Evolutionary conservation across 1,140 invertebrate species (phyloP), one percentile per base, ranked within the genome.

Genomic region (Cherax destructor): DNA sequence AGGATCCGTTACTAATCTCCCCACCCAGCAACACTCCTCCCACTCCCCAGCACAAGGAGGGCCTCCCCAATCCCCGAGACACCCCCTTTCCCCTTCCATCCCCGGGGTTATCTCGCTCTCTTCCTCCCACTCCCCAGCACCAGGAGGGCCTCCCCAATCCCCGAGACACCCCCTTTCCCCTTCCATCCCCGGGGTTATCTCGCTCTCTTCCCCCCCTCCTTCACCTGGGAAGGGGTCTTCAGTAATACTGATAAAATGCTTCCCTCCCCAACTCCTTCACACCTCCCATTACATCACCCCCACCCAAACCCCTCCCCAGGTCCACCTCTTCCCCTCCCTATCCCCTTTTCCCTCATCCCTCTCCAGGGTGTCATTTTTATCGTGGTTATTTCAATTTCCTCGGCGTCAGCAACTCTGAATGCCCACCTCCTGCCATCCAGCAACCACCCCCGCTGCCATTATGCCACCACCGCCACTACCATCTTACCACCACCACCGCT

Each of bases 361-460:
- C 50, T 24, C 41, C 56, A 21, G 9, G 13, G 52, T 47, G 30
- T 47, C 52, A 61, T 83, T 86, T 86, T 86, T 86, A 86, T 86
- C 84, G 56, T 47, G 49, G 24, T 61, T 41, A 56, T 76, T 86
- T 86, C 84, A 86, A 86, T 86, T 86, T 86, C 84, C 84, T 86
- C 41, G 72, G 24, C 84, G 84, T 86, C 69, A 77, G 50, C 47
- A n/a, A 24, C 69, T 56, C 41, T 86, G 84, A 86, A 86, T 86
- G 56, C 84, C 69, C 10, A 21, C 84, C 49, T 41, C 0, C 30
- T 41, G 30, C 30, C 30, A 41, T 41, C 30, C 30, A 1, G 30
- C n/a, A n/a, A n/a, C 30, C 30, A 41, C 30, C 30, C 0, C 30
- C 30, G 30, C 30, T 41, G 30, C 30, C 30, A 41, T 41, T 2